Percentiles rank a stretch among this genome's conserved stretches.
Conservation (phyloP, 37 sponge, comb jelly and placozoan species). For the Diacarnus erythraeanus region DNA sequence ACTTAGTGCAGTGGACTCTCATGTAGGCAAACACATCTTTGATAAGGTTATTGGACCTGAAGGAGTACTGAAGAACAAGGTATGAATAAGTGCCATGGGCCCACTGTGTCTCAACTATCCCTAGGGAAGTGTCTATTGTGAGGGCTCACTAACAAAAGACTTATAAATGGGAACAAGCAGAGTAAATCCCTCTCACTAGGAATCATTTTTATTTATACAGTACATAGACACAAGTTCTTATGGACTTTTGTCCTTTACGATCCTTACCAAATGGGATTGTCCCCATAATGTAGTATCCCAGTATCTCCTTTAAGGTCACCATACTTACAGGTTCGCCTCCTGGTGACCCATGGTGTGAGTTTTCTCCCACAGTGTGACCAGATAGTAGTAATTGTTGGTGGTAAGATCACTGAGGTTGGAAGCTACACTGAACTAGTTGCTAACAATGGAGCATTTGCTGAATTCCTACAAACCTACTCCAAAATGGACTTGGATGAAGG, state of each 20-base stretch:
- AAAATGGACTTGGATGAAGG: conserved; percentile 49
- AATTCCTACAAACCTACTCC: conserved; percentile 56
- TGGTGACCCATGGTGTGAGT: conserved; percentile 89
- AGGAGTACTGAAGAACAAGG: conserved; percentile 91
- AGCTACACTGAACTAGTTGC: conserved; percentile 82
- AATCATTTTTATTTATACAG: no score
- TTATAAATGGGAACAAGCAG: no score
- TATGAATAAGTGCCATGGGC: conserved; percentile 11
- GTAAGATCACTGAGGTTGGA: conserved; percentile 84
- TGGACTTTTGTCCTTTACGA: no score
- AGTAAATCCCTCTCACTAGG: no score
- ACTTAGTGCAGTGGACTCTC: conserved; percentile 96
- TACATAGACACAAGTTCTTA: no score
- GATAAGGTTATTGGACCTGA: conserved; percentile 96
- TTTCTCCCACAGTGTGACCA: conserved; percentile 91
- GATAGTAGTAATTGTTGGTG: conserved; percentile 78
- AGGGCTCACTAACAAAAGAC: no score
- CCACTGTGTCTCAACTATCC: not conserved
- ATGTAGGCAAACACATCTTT: conserved; percentile 99
- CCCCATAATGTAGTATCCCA: no score
- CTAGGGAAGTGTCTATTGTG: not conserved
- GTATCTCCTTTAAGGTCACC: not conserved
- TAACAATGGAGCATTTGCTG: conserved; percentile 85
- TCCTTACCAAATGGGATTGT: no score
- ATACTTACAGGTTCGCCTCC: conserved; percentile 57